Evolutionary conservation across 2,113 vertebrate species (phyloP).

Genomic region (Recurvirostra avosetta): DNA sequence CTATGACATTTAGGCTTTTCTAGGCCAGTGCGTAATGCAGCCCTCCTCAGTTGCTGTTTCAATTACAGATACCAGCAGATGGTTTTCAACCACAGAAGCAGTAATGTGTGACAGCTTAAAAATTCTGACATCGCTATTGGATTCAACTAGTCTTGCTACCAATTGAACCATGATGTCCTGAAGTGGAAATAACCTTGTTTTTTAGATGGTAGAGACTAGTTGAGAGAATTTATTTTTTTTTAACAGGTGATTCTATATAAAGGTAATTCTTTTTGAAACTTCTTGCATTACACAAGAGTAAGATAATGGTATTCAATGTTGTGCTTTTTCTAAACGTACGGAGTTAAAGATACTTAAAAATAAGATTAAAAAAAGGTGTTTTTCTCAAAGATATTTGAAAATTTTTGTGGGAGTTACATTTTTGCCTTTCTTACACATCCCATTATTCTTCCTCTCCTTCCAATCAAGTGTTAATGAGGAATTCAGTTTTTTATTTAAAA

Average conservation of each 20-base stretch:
- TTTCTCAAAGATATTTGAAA: neutral
- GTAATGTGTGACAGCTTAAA: neutral
- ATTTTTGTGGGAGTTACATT: neutral
- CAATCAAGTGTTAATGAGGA: constrained; percentile 30
- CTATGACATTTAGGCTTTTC: neutral
- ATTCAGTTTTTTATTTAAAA: neutral
- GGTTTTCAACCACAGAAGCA: neutral
- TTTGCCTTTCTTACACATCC: neutral
- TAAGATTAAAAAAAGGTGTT: accelerated
- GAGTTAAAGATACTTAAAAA: neutral
- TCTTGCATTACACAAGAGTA: neutral
- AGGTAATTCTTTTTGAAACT: neutral
- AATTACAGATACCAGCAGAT: neutral
- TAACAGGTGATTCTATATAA: neutral
- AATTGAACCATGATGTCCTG: neutral
- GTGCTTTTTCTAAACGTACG: neutral
- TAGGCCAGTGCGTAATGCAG: neutral
- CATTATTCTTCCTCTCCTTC: neutral
- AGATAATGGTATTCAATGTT: neutral
- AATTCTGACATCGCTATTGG: neutral
- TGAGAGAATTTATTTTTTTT: neutral
- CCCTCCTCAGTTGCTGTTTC: neutral
- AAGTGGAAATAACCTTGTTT: neutral
- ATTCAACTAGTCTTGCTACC: neutral
- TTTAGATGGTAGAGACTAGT: neutral